Evolutionary conservation across 2,797 vertebrate genomes (phyloP), one percentile per base, ranked within the genome.

Genomic region (Xenopus petersii): DNA sequence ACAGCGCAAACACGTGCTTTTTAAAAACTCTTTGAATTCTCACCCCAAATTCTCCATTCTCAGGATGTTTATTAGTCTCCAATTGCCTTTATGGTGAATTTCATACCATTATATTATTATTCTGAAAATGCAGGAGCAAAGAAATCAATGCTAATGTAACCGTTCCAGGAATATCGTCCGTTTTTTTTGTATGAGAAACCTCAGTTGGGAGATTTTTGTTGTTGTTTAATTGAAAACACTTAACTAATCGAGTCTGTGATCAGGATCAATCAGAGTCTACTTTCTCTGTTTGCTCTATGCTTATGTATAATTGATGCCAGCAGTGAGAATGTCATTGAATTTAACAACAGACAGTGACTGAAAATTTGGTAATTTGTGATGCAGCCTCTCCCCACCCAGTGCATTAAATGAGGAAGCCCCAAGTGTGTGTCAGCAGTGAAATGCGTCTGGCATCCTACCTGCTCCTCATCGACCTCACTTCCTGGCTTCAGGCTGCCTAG

Each of bases 261-360:
- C 15, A 81, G 85, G 63, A 76, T 77, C 81, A 79, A 42, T 75
- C 80, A 64, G 1, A 4, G 17, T 66, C 54, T 80, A 60, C 64
- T 30, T 75, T 66, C 30, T 84, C 78, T 80, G 68, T 83, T 42
- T 42, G 36, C 36, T 81, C 81, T 5, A 64, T 84, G 86, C 70
- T 75, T 84, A 83, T 87, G 88, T 87, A 90, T 91, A 88, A 92
- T 92, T 91, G 88, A 91, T 90, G 86, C 83, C 81, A 81, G 80
- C 75, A 83, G 79, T 77, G 84, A 84, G 74, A 84, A 86, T 85
- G 80, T 84, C 83, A 89, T 88, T 91, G 86, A 86, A 83, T 88
- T 90, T 90, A 91, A 79, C 81, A 87, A 80, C 75, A 85, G 79
- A 84, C 89, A 85, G 81, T 87, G 88, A 89, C 89, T 92, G 87